A percentile compares a stretch with the other conserved stretches of the same genome.
Evolutionary conservation across 2,888 invertebrate species (phyloP).

Genomic region (Linyphia triangularis): DNA sequence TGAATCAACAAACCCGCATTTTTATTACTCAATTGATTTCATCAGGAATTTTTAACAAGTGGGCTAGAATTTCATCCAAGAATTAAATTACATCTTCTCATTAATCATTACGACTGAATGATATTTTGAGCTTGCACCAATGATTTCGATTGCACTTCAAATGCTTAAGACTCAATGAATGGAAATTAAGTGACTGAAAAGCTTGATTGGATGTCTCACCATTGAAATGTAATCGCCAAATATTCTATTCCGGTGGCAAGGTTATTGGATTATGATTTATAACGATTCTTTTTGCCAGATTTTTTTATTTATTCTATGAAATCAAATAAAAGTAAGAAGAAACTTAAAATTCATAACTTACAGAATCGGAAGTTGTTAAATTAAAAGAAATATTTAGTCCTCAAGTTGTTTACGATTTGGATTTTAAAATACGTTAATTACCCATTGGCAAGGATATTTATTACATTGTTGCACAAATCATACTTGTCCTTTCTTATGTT

Average conservation of each 20-base stretch:
- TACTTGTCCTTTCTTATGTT: no score
- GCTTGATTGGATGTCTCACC: conserved; percentile 1
- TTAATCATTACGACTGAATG: conserved; percentile 14
- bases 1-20: no score
- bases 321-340: no score
- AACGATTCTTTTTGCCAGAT: conserved; percentile 42
- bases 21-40: no score
- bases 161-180: conserved; percentile 34
- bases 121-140: background rate
- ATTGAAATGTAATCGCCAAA: conserved; percentile 31
- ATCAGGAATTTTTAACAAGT: conserved; percentile 47
- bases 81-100: conserved; percentile 48
- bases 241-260: conserved; percentile 25
- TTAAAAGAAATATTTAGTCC: no score
- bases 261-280: conserved; percentile 47
- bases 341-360: no score
- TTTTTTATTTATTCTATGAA: no score
- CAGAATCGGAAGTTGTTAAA: no score
- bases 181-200: background rate
- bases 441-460: no score
- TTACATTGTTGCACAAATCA: no score
- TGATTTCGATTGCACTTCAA: conserved; percentile 30
- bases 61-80: conserved; percentile 5
- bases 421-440: no score
- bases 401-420: no score